These are phyloP conservation scores for Tetranychus piercei DNA, from an alignment of 2,888 invertebrate genomes.

Conservation along the genomic window DNA sequence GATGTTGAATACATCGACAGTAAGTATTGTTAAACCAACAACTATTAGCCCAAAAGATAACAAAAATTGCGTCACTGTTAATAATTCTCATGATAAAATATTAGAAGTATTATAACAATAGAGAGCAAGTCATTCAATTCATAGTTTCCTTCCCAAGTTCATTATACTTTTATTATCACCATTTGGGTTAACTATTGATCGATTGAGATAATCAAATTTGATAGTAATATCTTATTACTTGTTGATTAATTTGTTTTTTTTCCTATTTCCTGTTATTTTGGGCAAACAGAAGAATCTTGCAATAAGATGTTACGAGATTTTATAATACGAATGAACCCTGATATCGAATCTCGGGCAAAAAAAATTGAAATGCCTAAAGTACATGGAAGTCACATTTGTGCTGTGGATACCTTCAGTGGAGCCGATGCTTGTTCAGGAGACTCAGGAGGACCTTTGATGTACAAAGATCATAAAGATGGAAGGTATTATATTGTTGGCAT, in stretches of 20 bases:
- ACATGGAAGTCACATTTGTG: slow-evolving; percentile 4
- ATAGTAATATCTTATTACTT: background rate
- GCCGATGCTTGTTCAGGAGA: slow-evolving; percentile 8
- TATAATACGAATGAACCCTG: background rate
- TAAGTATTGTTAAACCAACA: background rate
- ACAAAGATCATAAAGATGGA: slow-evolving; percentile 3
- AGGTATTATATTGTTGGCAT: slow-evolving; percentile 1
- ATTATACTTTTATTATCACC: background rate
- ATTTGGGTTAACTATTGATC: background rate
- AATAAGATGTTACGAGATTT: background rate
- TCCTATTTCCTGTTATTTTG: no score
- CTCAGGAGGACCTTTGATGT: slow-evolving; percentile 8
- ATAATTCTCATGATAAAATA: no score
- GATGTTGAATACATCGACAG: background rate
- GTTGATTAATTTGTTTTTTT: background rate
- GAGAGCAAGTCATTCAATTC: no score
- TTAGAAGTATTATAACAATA: no score
- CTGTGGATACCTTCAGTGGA: background rate
- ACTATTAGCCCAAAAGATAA: no score
- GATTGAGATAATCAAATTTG: background rate
- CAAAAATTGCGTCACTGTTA: no score
- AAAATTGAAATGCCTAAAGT: background rate
- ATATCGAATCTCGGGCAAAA: background rate
- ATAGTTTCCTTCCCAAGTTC: no score
- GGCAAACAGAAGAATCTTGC: background rate